Conservation (phyloP, 2,888 invertebrate genomes). For the Parnassius apollo region DNA sequence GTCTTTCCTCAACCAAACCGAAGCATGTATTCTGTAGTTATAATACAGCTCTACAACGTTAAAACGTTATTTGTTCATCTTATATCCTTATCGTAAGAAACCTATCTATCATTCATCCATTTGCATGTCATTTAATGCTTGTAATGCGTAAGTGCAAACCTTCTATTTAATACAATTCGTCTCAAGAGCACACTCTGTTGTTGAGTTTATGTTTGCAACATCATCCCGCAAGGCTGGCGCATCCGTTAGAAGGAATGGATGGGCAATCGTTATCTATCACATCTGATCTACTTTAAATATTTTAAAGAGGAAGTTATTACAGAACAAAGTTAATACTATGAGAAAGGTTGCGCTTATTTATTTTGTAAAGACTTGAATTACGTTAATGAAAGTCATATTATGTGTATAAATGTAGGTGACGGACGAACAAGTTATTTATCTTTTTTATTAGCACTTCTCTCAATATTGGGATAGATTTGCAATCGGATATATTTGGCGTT, state of each 20-base stretch:
- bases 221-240: slow-evolving; percentile 38
- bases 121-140: not conserved
- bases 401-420: no score
- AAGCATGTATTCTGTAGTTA: no score
- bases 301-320: slow-evolving; percentile 42
- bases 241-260: slow-evolving; percentile 48
- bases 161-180: slow-evolving; percentile 18
- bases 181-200: slow-evolving; percentile 16
- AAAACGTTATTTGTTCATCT: not conserved
- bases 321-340: not conserved
- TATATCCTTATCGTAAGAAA: not conserved
- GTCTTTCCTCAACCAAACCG: not conserved
- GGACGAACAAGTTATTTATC: no score
- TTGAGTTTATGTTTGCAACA: slow-evolving; percentile 26
- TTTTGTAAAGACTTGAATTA: no score
- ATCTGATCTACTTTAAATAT: slow-evolving; percentile 47
- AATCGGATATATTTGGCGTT: no score
- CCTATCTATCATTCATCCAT: not conserved
- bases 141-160: slow-evolving; percentile 6
- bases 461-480: no score
- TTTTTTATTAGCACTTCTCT: no score
- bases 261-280: slow-evolving; percentile 45
- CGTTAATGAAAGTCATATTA: no score
- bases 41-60: not conserved
- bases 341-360: no score